Evolutionary conservation across 2,888 invertebrate species (phyloP).

Genomic region (Callosobruchus maculatus): DNA sequence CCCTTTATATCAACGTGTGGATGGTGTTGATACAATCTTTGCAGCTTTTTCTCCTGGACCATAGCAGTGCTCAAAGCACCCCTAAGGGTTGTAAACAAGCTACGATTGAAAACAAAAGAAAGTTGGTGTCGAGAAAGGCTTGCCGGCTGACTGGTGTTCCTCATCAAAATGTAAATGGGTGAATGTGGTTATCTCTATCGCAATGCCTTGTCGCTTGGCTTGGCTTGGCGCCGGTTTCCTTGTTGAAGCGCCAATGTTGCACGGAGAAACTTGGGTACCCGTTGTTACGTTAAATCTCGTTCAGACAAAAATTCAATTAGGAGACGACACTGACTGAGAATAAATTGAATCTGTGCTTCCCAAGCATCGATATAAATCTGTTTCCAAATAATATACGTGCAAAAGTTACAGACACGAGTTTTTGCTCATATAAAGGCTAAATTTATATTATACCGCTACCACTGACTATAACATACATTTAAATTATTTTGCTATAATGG

Average conservation of each 20-base stretch:
- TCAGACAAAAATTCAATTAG: background rate
- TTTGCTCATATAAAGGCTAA: too few relatives aligned
- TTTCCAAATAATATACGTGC: too few relatives aligned
- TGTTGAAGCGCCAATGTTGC: background rate
- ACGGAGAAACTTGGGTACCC: background rate
- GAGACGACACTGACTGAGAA: background rate
- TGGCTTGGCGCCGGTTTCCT: background rate
- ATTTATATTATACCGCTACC: too few relatives aligned
- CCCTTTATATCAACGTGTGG: too few relatives aligned
- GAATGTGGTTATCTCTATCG: constrained; percentile 32
- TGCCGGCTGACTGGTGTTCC: constrained; percentile 7
- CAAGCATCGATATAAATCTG: too few relatives aligned
- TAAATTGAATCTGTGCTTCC: background rate
- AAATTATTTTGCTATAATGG: too few relatives aligned
- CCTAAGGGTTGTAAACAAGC: background rate
- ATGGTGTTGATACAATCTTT: too few relatives aligned
- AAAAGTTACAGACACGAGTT: too few relatives aligned
- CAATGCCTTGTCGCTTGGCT: background rate
- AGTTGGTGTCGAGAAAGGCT: background rate
- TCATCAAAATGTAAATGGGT: constrained; percentile 45
- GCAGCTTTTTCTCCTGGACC: too few relatives aligned
- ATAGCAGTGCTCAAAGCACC: background rate
- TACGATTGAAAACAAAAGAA: background rate
- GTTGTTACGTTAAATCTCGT: background rate
- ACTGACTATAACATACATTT: too few relatives aligned